Evolutionary conservation across 2,797 vertebrate species (phyloP).

Genomic region (Danionella dracula): DNA sequence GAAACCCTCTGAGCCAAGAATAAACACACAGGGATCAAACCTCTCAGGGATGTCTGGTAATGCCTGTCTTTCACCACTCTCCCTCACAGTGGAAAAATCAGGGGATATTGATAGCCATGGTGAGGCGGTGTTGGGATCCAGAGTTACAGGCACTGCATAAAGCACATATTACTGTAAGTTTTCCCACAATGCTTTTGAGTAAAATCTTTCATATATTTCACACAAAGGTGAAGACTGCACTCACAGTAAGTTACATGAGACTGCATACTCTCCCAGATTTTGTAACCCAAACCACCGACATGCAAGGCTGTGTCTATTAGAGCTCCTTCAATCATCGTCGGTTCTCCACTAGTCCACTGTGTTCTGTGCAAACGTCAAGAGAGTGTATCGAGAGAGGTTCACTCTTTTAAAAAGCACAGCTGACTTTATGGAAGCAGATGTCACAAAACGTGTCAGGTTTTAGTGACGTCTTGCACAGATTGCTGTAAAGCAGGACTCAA

Average conservation of each 20-base stretch:
- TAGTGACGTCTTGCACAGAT: no score
- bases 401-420: no score
- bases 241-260: constrained; percentile 59
- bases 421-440: no score
- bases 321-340: constrained; percentile 17
- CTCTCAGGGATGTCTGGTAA: constrained; percentile 53
- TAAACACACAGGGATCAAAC: constrained; percentile 69
- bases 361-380: constrained; percentile 51
- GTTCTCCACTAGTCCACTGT: constrained; percentile 59
- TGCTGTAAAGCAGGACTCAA: no score
- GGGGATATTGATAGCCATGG: constrained; percentile 68
- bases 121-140: constrained; percentile 66
- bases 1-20: constrained; percentile 66
- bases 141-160: constrained; percentile 62
- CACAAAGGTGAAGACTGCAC: constrained; percentile 33
- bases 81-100: constrained; percentile 61
- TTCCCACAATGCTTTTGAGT: not conserved
- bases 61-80: constrained; percentile 49
- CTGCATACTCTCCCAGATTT: constrained; percentile 69
- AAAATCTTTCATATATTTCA: not conserved
- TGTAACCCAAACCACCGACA: constrained; percentile 63
- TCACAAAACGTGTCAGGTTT: no score
- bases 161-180: not conserved
- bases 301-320: constrained; percentile 65
- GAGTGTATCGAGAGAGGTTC: no score